Conservation (phyloP, 2,888 invertebrate species). For the Chironomus riparius region DNA sequence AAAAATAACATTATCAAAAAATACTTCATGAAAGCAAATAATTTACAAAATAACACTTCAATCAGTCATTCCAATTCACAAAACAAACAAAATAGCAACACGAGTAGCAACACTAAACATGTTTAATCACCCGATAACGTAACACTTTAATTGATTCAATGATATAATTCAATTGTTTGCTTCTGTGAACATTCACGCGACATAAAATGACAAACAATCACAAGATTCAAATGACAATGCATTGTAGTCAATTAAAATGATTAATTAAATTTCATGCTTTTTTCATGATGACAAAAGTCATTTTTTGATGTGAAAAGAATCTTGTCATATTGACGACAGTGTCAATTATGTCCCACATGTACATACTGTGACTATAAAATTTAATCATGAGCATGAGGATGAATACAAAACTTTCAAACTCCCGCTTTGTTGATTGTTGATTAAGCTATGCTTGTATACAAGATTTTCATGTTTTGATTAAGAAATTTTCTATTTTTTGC, state of each 20-base stretch:
- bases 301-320: not conserved
- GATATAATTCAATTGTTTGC: constrained; percentile 23
- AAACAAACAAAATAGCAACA: too few relatives aligned
- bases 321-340: not conserved
- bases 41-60: too few relatives aligned
- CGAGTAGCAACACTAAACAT: not conserved
- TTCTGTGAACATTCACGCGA: not conserved
- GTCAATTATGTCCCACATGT: not conserved
- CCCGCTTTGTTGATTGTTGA: not conserved
- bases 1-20: too few relatives aligned
- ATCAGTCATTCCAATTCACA: too few relatives aligned
- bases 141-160: constrained; percentile 25
- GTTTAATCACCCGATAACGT: constrained; percentile 4
- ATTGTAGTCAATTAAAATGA: constrained; percentile 1
- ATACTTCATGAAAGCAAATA: too few relatives aligned
- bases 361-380: not conserved
- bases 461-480: not conserved
- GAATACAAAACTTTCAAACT: not conserved
- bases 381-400: not conserved
- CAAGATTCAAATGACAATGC: not conserved
- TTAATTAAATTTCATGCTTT: not conserved
- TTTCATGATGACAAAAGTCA: not conserved
- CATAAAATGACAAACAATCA: not conserved
- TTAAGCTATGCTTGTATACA: not conserved
- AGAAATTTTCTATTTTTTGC: not conserved